Evolutionary conservation across 2,888 invertebrate genomes (phyloP).

Genomic region (Cheilosia pagana): DNA sequence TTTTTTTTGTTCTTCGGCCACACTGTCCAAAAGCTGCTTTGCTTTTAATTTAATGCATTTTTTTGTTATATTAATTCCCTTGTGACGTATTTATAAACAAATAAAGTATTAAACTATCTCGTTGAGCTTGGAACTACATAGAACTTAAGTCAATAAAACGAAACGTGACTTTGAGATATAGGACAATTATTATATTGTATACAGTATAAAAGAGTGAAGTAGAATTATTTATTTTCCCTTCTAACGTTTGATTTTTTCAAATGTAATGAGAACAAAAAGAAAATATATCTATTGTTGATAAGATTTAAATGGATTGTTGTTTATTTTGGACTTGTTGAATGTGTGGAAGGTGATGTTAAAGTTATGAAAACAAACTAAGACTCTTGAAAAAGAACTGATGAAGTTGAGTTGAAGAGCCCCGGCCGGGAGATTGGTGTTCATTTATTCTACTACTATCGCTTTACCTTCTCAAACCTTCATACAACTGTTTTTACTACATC

Average conservation of each 20-base stretch:
- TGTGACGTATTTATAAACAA: slow-evolving; percentile 29
- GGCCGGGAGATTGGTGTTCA: too few species aligned
- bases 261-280: slow-evolving; percentile 32
- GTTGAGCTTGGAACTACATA: slow-evolving; percentile 62
- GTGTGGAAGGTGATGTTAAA: neutral
- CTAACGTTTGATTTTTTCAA: slow-evolving; percentile 59
- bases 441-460: too few species aligned
- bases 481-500: too few species aligned
- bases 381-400: too few species aligned
- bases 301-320: neutral
- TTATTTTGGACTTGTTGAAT: neutral
- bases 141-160: slow-evolving; percentile 59
- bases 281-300: slow-evolving; percentile 63
- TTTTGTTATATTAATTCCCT: slow-evolving; percentile 27
- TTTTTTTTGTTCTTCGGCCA: slow-evolving; percentile 28
- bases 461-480: too few species aligned
- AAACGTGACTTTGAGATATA: slow-evolving; percentile 53
- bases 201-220: slow-evolving; percentile 48
- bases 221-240: slow-evolving; percentile 43
- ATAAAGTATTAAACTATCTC: slow-evolving; percentile 66
- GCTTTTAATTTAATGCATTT: slow-evolving; percentile 66
- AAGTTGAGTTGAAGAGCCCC: too few species aligned
- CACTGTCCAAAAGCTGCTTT: slow-evolving; percentile 62
- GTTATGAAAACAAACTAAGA: neutral
- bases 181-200: slow-evolving; percentile 61